Evolutionary conservation across 2,888 invertebrate genomes (phyloP), one percentile per base, ranked within the genome.

Genomic region (Anthrax anthrax): DNA sequence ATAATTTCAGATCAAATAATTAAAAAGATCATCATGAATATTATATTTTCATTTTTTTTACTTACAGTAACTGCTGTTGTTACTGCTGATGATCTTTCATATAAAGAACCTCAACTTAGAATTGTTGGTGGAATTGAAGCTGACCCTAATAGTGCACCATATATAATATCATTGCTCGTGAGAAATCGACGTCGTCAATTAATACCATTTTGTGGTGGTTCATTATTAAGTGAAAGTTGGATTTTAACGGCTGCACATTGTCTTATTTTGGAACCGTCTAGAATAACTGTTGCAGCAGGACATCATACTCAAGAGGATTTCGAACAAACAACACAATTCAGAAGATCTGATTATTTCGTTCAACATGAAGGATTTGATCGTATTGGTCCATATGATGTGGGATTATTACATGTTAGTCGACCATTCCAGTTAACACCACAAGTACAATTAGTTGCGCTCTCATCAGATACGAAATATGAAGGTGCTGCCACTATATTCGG

Each of bases 81-180:
- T 23, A 23, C 23, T 23, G 23, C 23, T 6, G 4, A 23, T 23
- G 23, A 23, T 23, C 4, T 23, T 6, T 6, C 23, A 23, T 6
- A 23, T 23, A 23, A 4, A 23, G 5, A 23, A 23, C 23, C 23
- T 6, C 23, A 32, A 32, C 29, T 32, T 32, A 14, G 56, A 34
- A 56, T 67, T 48, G 62, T 67, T 51, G 64, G 66, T 39, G 67
- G 67, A 37, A 54, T 58, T 36, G n/a, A n/a, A 9, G 69, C 72
- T 2, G 18, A n/a, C 0, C 62, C 64, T 10, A 65, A 67, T 43
- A 52, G 64, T 8, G 71, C 68, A 6, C 72, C 72, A 1, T 70
- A 68, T 53, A 70, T 70, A 40, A 64, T 70, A 2, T 71, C 72
- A 12, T 19, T 51, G 5, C 42, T 32, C 12, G 6, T 32, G 9